A percentile compares a stretch with the other conserved stretches of the same genome.
These are phyloP conservation scores for Sebastolobus altivelis DNA, from an alignment of 2,797 vertebrate species.

Conservation along the genomic window DNA sequence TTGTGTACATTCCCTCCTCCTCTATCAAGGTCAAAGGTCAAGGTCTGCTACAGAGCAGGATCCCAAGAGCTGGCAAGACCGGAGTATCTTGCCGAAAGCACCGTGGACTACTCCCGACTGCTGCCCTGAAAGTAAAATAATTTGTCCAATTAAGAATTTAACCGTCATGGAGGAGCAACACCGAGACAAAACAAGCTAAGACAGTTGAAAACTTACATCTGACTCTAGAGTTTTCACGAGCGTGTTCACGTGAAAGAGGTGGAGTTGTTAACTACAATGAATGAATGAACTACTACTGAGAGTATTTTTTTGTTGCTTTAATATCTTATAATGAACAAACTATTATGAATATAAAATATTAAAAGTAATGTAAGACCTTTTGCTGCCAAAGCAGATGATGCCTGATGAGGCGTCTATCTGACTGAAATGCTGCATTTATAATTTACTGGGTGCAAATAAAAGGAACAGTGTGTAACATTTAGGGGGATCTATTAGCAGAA, in stretches of 20 bases:
- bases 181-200: background rate
- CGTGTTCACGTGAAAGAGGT: no score
- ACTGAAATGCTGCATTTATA: background rate
- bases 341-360: background rate
- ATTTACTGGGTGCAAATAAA: background rate
- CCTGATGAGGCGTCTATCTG: background rate
- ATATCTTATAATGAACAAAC: background rate
- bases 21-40: slow-evolving; percentile 12
- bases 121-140: background rate
- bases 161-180: background rate
- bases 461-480: no score
- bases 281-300: no score
- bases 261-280: no score
- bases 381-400: background rate
- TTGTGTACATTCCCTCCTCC: background rate
- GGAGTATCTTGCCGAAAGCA: background rate
- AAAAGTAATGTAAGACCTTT: background rate
- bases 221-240: background rate
- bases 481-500: no score
- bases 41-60: background rate
- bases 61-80: background rate
- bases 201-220: background rate
- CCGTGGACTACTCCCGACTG: background rate
- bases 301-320: no score
- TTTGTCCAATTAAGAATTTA: background rate